Evolutionary conservation across 2,888 invertebrate genomes (phyloP).

Genomic region (Andrena chrysosceles): DNA sequence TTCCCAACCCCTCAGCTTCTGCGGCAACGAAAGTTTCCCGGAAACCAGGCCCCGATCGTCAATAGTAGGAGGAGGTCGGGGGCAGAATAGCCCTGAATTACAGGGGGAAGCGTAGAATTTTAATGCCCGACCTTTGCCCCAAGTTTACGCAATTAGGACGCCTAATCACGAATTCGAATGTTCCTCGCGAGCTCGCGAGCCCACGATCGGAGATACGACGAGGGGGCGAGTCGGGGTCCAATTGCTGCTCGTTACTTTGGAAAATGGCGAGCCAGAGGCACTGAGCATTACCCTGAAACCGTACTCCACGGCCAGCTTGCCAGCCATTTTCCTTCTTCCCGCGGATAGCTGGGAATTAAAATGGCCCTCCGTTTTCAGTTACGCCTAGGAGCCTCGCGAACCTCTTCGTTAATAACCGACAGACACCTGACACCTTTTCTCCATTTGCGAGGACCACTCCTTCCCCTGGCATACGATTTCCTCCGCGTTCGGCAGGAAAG

Average conservation of each 20-base stretch:
- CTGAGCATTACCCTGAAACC: constrained; percentile 12
- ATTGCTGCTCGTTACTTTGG: constrained; percentile 24
- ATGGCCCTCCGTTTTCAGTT: constrained; percentile 6
- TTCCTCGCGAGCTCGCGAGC: not conserved
- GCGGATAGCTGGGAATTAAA: constrained; percentile 12
- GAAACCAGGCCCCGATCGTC: not conserved
- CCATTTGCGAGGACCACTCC: constrained; percentile 1
- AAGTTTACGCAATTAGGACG: constrained; percentile 29
- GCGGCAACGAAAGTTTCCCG: not conserved
- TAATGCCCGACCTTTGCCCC: not conserved
- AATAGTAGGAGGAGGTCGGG: constrained; percentile 4
- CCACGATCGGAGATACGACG: constrained; percentile 2
- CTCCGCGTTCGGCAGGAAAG: too few species aligned
- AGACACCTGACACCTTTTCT: constrained; percentile 17
- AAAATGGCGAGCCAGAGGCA: constrained; percentile 7
- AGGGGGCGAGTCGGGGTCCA: constrained; percentile 10
- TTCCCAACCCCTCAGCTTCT: not conserved
- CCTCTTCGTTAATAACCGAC: constrained; percentile 12
- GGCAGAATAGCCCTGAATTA: not conserved
- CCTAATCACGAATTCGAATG: constrained; percentile 35
- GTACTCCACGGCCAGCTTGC: not conserved
- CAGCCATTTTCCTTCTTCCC: constrained; percentile 16
- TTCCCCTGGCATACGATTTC: too few species aligned
- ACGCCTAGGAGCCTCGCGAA: not conserved
- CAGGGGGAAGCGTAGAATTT: constrained; percentile 2